Conservation (phyloP, 2,888 invertebrate species). For the Amaurobius ferox region DNA sequence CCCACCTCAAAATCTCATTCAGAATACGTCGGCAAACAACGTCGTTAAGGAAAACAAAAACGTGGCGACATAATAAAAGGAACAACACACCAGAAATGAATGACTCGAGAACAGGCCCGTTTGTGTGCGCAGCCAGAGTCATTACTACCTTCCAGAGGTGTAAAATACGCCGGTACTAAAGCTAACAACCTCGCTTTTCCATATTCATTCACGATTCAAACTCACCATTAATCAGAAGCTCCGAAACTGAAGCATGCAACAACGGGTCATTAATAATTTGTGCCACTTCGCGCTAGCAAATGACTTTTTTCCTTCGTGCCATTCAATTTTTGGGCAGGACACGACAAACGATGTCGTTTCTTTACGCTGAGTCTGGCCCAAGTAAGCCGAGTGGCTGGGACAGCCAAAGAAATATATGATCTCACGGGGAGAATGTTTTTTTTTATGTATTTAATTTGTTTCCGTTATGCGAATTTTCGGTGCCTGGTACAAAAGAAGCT, state of each 20-base stretch:
- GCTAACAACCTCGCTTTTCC: conserved; percentile 14
- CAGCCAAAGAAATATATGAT: background rate
- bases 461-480: background rate
- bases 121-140: no score
- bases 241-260: background rate
- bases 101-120: background rate
- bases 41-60: background rate
- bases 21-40: background rate
- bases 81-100: background rate
- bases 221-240: conserved; percentile 41
- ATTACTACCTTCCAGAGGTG: no score
- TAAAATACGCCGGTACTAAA: conserved; percentile 6
- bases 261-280: conserved; percentile 51
- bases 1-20: background rate
- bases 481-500: background rate
- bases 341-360: conserved; percentile 28
- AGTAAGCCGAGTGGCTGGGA: background rate
- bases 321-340: conserved; percentile 33
- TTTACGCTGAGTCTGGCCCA: background rate
- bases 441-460: background rate
- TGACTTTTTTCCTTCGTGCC: background rate
- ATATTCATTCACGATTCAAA: conserved; percentile 35
- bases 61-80: background rate
- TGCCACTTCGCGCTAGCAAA: conserved; percentile 15
- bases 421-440: background rate